Evolutionary conservation across 2,888 invertebrate species (phyloP).

Genomic region (Caenorhabditis zanzibari): DNA sequence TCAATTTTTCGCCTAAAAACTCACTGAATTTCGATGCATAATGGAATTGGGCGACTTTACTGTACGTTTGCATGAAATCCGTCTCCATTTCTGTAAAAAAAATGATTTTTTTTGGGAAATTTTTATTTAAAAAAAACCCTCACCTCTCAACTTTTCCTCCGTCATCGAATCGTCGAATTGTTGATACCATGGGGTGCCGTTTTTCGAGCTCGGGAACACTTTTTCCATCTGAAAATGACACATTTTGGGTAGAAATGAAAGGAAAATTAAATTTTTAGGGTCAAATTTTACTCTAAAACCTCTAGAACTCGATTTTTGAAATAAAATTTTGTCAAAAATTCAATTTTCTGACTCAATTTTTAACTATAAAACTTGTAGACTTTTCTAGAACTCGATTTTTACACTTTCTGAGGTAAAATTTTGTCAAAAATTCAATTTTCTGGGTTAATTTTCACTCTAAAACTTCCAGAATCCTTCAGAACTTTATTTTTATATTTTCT

Average conservation of each 20-base stretch:
- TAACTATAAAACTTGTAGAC: no score
- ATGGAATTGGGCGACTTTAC: slow-evolving; percentile 43
- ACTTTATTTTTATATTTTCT: no score
- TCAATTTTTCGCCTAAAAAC: neutral
- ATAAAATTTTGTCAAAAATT: neutral
- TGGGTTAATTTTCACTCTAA: neutral
- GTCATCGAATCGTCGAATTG: slow-evolving; percentile 59
- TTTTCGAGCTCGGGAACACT: slow-evolving; percentile 12
- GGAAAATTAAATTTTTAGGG: neutral
- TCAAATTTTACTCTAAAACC: neutral
- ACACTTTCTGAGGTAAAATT: neutral
- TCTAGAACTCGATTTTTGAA: neutral
- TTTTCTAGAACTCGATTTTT: neutral
- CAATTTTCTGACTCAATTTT: neutral
- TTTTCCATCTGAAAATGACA: slow-evolving; percentile 44
- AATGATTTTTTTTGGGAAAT: neutral
- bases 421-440: no score
- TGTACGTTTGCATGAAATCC: slow-evolving; percentile 69
- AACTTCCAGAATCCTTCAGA: no score
- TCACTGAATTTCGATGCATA: slow-evolving; percentile 44
- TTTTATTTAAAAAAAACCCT: neutral
- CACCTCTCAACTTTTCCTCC: slow-evolving; percentile 58
- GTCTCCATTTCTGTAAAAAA: slow-evolving; percentile 69
- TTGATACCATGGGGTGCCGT: slow-evolving; percentile 34
- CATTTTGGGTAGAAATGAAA: no score